phyloP scores from a whole-genome alignment of 2,113 vertebrate species.

The Isichthys henryi region DNA sequence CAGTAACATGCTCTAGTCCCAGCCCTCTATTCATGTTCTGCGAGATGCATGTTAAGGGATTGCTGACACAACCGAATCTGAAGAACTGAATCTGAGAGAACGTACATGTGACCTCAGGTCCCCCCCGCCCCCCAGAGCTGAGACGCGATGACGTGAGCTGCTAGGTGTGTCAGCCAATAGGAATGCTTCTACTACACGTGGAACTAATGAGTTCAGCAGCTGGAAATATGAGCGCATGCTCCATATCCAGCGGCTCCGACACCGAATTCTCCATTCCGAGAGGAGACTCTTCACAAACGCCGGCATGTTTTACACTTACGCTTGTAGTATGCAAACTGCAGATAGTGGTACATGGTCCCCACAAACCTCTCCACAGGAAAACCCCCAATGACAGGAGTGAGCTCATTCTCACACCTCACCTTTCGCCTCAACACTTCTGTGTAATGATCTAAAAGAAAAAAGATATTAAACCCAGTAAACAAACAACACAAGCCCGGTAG shows the following conservation, averaged over 20 bases:
- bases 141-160: neutral
- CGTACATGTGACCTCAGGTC: too few species aligned
- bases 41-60: too few species aligned
- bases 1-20: neutral
- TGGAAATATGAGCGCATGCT: neutral
- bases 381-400: conserved; percentile 85
- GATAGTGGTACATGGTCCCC: conserved; percentile 97
- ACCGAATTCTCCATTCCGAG: neutral
- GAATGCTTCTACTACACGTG: neutral
- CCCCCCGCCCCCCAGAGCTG: too few species aligned
- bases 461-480: neutral
- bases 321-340: conserved; percentile 97
- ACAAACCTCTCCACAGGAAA: conserved; percentile 91
- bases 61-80: too few species aligned
- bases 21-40: neutral
- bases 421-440: conserved; percentile 82
- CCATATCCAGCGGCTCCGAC: neutral
- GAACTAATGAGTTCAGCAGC: neutral
- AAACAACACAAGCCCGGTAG: neutral
- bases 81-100: too few species aligned
- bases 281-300: neutral
- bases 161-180: neutral
- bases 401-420: conserved; percentile 75
- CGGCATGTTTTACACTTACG: conserved; percentile 60
- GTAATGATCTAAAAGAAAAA: conserved; percentile 75